Percentiles rank a stretch among this genome's conserved stretches.
These are phyloP conservation scores for Styela plicata DNA, from an alignment of 23 tunicate species.

Conservation along the genomic window DNA sequence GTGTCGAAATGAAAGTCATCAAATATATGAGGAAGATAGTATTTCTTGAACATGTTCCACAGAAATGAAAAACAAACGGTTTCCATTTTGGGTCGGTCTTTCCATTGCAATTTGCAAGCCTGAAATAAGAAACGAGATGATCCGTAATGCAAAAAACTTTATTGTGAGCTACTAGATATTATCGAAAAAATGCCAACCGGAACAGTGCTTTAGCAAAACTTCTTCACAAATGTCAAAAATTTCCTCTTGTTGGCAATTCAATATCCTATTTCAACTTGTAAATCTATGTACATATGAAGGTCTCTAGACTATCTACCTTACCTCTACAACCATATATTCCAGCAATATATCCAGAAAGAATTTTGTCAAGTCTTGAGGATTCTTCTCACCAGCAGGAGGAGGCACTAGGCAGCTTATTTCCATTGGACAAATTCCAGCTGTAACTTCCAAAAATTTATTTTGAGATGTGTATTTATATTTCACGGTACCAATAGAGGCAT, in stretches of 20 bases:
- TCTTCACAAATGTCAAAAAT: too few relatives aligned
- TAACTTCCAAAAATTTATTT: too few relatives aligned
- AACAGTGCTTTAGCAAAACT: too few relatives aligned
- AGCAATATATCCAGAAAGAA: slow-evolving; percentile 68
- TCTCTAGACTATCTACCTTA: neutral
- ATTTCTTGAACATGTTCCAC: slow-evolving; percentile 87
- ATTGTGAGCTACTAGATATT: too few relatives aligned
- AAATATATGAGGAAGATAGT: slow-evolving; percentile 76
- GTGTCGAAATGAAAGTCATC: slow-evolving; percentile 56
- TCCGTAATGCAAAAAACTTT: too few relatives aligned
- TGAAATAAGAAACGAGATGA: slow-evolving; percentile 22
- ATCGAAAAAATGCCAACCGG: too few relatives aligned
- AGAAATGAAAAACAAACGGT: slow-evolving; percentile 54
- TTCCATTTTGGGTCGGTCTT: slow-evolving; percentile 39
- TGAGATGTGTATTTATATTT: too few relatives aligned
- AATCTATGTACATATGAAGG: too few relatives aligned
- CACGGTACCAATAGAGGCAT: too few relatives aligned
- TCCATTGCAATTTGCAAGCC: slow-evolving; percentile 53
- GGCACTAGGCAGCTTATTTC: slow-evolving; percentile 75
- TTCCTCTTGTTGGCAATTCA: too few relatives aligned
- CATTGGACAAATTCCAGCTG: slow-evolving; percentile 67
- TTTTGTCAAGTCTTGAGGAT: slow-evolving; percentile 55
- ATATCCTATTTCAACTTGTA: too few relatives aligned
- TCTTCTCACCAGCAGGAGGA: slow-evolving; percentile 74
- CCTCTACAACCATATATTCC: slow-evolving; percentile 87